Evolutionary conservation across 2,888 invertebrate species (phyloP), one percentile per base, ranked within the genome.

Genomic region (Pachliopta kotzebuea): DNA sequence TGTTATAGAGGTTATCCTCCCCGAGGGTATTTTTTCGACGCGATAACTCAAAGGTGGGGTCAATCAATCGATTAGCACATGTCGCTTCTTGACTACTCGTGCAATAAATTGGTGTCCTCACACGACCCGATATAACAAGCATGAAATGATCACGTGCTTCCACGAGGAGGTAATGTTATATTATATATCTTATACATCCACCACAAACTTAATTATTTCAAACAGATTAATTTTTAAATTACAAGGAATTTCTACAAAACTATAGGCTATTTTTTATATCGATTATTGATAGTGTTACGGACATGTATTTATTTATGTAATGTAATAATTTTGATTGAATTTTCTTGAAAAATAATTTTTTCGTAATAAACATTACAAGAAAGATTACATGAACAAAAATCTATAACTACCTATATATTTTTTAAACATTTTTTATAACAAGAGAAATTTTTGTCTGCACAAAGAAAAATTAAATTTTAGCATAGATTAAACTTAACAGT

Each of bases 51-150:
- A 84, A 86, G 83, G 84, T 83, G 80, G 85, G 86, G 85, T 86
- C 88, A 89, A 89, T 88, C 89, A 88, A 89, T 90, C 90, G 89
- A 90, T 90, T 88, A 88, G 83, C 86, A 88, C 87, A 88, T 85
- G 90, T 87, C 87, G 84, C 84, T 77, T 80, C 86, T 84, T 85
- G 88, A 81, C 88, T 88, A 86, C 83, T 86, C 86, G 83, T 76
- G 86, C 89, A 87, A 79, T 84, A 90, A 90, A 90, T 90, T 89
- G 89, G 79, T 18, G 76, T 82, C 78, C 83, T 88, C 83, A 83
- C 80, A 80, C 77, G 75, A 74, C 70, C 72, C 68, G 71, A 74
- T 71, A 76, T 83, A 82, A 84, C 85, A 81, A 85, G 80, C 78
- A 78, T 56, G 68, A 65, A 76, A 74, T 75, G 77, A 78, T 79